Evolutionary conservation across 2,888 invertebrate species (phyloP), one percentile per base, ranked within the genome.

Genomic region (Calameuta pallipes): DNA sequence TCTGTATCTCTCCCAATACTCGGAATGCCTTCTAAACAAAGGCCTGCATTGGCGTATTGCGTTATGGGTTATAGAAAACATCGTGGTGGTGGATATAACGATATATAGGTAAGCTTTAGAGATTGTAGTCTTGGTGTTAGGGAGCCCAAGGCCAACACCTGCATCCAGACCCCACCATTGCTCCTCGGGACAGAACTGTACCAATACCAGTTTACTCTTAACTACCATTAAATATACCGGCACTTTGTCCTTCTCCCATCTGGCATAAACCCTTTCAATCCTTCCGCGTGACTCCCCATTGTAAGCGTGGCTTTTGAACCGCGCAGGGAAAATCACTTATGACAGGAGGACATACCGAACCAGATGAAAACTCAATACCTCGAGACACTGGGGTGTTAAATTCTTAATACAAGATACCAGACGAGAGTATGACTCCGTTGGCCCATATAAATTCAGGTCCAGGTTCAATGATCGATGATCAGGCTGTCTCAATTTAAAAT

Each of bases 91-190:
- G 77, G 80, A 78, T 79, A 80, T 76, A 81, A 80, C 76, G 56
- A 71, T 77, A 81, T 82, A 37, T 68, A 86, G 82, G 83, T 83
- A 82, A 86, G 86, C 83, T 81, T 84, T 83, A 87, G 89, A 89
- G 88, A 89, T 89, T 88, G 89, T 89, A 87, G 85, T 86, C 86
- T 87, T 82, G 87, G 86, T 89, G 89, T 87, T 88, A 89, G 89
- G 86, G 87, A 86, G 88, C 88, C 87, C 90, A 90, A 90, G 90
- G 90, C 90, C 88, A 90, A 89, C 90, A 90, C 90, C 90, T 90
- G 88, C 90, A 87, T 88, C 87, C 87, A 79, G 82, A 82, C 88
- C 89, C 89, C 87, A 87, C 86, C 82, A 84, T 30, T 81, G 75
- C 75, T 78, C 41, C 84, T 81, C 81, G 80, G 81, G 83, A 85